These are phyloP conservation scores for Drosophila cardini DNA, from an alignment of 1,140 invertebrate genomes.

Conservation along the genomic window DNA sequence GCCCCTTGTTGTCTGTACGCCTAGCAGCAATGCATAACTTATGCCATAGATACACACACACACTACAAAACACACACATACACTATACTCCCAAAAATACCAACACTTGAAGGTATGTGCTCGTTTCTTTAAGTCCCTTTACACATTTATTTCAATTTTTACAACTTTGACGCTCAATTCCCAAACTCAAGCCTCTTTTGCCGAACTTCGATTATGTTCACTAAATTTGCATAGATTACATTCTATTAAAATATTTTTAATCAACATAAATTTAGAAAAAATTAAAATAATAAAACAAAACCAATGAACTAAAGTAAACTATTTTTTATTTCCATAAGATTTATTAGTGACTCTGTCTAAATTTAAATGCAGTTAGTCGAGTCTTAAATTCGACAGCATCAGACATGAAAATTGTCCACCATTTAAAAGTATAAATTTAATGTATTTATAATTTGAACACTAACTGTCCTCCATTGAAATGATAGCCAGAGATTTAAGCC, in stretches of 20 bases:
- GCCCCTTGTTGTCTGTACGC: constrained; percentile 51
- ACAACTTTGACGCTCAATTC: constrained; percentile 59
- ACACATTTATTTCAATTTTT: constrained; percentile 81
- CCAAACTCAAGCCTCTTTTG: neutral
- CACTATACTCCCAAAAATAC: constrained; percentile 6
- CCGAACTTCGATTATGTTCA: constrained; percentile 6
- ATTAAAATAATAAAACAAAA: neutral
- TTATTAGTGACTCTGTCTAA: too few species aligned
- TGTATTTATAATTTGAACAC: constrained; percentile 22
- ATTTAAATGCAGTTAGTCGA: neutral
- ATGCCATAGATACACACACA: constrained; percentile 57
- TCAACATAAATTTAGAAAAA: constrained; percentile 6
- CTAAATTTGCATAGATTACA: constrained; percentile 6
- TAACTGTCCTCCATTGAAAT: constrained; percentile 1
- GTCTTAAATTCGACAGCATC: constrained; percentile 7
- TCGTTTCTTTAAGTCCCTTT: constrained; percentile 44
- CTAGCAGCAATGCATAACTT: constrained; percentile 64
- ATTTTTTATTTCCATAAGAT: too few species aligned
- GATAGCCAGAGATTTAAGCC: constrained; percentile 12
- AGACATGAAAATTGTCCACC: neutral
- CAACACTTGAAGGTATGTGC: neutral
- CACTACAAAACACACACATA: constrained; percentile 41
- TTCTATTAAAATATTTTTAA: constrained; percentile 18
- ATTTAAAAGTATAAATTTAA: constrained; percentile 21
- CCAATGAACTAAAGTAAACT: too few species aligned